Evolutionary conservation across 2,113 vertebrate species (phyloP), one percentile per base, ranked within the genome.

Genomic region (Nibea albiflora): DNA sequence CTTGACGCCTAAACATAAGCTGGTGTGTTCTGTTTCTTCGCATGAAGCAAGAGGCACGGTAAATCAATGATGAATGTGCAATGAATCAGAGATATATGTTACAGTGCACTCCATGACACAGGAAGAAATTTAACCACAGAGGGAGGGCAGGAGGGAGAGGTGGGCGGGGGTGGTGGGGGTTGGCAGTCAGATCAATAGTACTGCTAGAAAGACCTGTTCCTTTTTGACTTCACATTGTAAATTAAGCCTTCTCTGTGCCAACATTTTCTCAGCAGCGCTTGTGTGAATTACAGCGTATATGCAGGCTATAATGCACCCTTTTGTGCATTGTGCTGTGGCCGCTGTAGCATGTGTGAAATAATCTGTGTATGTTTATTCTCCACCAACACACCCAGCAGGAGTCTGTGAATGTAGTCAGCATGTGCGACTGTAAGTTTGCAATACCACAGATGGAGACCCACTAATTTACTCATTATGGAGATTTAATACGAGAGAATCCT

Each of bases 391-490:
- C 90, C 69, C 91, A 92, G 90, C 90, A 86, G 91, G 92, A 67
- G 83, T 68, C 70, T 65, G 88, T 84, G 88, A 89, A 87, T 81
- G 67, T 28, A 89, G 88, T 79, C 85, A 81, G 87, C 87, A 88
- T 90, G 91, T 90, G 91, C 57, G 80, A 88, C 76, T 82, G 78
- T 81, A 91, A 89, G 87, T 93, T 94, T 92, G 86, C 85, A 85
- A 76, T 78, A 66, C 73, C 80, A 73, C 93, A 92, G 92, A 93
- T 92, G 91, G 91, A 92, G 89, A 90, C 26, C 82, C 83, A 85
- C 88, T 92, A 91, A 91, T 93, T 92, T 88, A 88, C 86, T 92
- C 90, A 94, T 94, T 90, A 90, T 88, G 80, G 81, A 76, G 80
- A 83, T 78, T 86, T 85, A 90, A 89, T 86, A 90, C 70, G 79